Percentiles rank a stretch among this genome's conserved stretches.
phyloP scores from a whole-genome alignment of 2,113 vertebrate species.

The human region GRCh38 chr1:208527501-208528000 shows the following conservation, averaged over 20 bases:
- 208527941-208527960: background rate
- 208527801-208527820: background rate
- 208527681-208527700: background rate
- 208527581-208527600: background rate
- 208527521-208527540: constrained; percentile 39
- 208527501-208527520: background rate
- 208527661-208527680: background rate
- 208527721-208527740: constrained; percentile 39
- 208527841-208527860: background rate
- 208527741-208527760: constrained; percentile 9
- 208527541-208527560: constrained; percentile 24
- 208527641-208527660: background rate
- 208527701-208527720: constrained; percentile 17
- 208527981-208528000: fast-evolving
- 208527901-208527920: fast-evolving
- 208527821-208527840: background rate
- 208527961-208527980: background rate
- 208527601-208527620: background rate
- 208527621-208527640: constrained; percentile 14
- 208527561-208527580: background rate
- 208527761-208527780: constrained; percentile 60
- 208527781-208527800: constrained; percentile 50
- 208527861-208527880: background rate
- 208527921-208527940: background rate
- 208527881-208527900: background rate